Conservation (phyloP, 2,888 invertebrate genomes). For the Leucophora obtusa region DNA sequence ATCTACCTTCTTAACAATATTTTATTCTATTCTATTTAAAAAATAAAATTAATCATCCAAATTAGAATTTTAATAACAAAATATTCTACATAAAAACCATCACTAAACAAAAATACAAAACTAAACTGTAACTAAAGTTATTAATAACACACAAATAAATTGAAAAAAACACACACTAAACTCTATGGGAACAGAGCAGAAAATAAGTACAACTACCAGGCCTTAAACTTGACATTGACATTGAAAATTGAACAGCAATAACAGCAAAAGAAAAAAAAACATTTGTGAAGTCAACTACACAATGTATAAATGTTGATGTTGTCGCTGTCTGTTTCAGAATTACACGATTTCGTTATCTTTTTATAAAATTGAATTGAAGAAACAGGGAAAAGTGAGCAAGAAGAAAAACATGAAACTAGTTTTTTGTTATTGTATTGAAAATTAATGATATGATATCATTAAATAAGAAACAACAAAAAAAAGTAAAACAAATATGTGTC, state of each 20-base stretch:
- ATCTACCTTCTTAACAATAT: too few relatives aligned
- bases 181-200: background rate
- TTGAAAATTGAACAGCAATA: slow-evolving; percentile 49
- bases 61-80: too few relatives aligned
- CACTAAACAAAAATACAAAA: background rate
- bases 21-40: too few relatives aligned
- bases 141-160: background rate
- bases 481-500: slow-evolving; percentile 25
- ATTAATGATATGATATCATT: slow-evolving; percentile 8
- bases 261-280: background rate
- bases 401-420: slow-evolving; percentile 12
- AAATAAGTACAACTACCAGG: slow-evolving; percentile 22
- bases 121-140: too few relatives aligned
- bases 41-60: too few relatives aligned
- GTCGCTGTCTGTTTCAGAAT: slow-evolving; percentile 11
- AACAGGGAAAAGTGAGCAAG: background rate
- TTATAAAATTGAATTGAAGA: background rate
- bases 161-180: background rate
- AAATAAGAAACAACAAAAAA: background rate
- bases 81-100: background rate
- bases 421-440: background rate
- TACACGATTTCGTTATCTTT: slow-evolving; percentile 7
- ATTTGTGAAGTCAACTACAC: background rate
- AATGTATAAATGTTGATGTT: background rate
- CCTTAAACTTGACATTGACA: slow-evolving; percentile 60